Evolutionary conservation across 2,113 vertebrate genomes (phyloP).

Genomic region (Corythornis madagascariensis): DNA sequence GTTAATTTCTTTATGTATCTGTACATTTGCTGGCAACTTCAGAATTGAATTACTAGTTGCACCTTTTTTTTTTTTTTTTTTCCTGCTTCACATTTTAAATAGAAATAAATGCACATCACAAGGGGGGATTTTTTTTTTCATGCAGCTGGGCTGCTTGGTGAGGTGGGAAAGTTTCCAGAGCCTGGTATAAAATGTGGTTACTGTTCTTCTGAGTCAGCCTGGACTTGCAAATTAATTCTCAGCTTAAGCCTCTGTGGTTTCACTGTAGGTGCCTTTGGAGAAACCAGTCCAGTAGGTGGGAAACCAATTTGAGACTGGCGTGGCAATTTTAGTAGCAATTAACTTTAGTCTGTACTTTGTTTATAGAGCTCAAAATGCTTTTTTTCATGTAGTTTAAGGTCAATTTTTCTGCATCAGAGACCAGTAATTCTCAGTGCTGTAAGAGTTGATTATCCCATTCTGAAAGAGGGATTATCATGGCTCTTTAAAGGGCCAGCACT

Average conservation of each 20-base stretch:
- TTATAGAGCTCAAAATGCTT: neutral
- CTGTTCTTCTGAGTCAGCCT: neutral
- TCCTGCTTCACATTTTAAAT: neutral
- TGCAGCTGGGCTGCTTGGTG: neutral
- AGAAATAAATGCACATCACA: neutral
- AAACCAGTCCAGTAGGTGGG: neutral
- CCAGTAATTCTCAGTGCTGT: neutral
- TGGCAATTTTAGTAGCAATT: neutral
- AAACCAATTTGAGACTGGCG: neutral
- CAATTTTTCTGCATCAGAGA: neutral
- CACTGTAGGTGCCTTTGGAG: neutral
- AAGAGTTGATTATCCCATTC: neutral
- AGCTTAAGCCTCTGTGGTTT: neutral
- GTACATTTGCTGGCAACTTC: neutral
- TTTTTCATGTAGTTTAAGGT: neutral
- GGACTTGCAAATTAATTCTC: neutral
- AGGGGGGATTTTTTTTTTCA: neutral
- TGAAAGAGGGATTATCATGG: neutral
- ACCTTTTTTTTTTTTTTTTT: neutral
- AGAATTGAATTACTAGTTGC: neutral
- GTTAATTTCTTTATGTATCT: neutral
- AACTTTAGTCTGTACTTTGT: neutral
- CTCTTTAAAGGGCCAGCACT: neutral
- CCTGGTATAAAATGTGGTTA: neutral
- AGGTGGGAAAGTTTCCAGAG: neutral